These are phyloP conservation scores for Rhinogobius similis DNA, from an alignment of 2,113 vertebrate species.

Conservation along the genomic window DNA sequence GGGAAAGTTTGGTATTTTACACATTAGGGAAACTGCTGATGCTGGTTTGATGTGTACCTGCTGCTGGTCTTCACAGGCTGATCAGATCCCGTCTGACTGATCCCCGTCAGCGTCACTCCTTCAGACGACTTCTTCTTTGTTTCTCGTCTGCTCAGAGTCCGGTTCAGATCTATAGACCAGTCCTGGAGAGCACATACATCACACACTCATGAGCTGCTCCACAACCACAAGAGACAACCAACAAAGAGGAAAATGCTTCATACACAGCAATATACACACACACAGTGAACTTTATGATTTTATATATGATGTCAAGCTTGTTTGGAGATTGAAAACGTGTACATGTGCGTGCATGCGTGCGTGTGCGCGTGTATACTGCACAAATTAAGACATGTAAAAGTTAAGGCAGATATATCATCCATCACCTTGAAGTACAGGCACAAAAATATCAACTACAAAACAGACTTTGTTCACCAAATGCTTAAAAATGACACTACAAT, in stretches of 20 bases:
- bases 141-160: slow-evolving; percentile 90
- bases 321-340: neutral
- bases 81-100: slow-evolving; percentile 88
- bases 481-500: neutral
- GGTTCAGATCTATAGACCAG: slow-evolving; percentile 93
- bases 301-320: neutral
- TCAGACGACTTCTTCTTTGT: slow-evolving; percentile 87
- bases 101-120: slow-evolving; percentile 90
- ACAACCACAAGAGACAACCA: neutral
- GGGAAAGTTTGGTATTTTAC: neutral
- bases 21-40: neutral
- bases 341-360: slow-evolving; percentile 18
- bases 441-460: neutral
- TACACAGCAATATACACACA: slow-evolving; percentile 34
- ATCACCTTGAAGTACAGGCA: slow-evolving; percentile 26
- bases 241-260: neutral
- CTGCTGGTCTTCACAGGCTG: slow-evolving; percentile 86
- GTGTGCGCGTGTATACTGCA: neutral
- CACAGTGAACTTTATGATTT: neutral
- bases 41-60: slow-evolving; percentile 58
- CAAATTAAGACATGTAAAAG: neutral
- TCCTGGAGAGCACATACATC: slow-evolving; percentile 78
- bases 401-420: slow-evolving; percentile 18
- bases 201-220: neutral
- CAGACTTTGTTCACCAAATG: neutral